phyloP scores from a whole-genome alignment of 1,140 invertebrate genomes.

The Rhopalosiphum padi region DNA sequence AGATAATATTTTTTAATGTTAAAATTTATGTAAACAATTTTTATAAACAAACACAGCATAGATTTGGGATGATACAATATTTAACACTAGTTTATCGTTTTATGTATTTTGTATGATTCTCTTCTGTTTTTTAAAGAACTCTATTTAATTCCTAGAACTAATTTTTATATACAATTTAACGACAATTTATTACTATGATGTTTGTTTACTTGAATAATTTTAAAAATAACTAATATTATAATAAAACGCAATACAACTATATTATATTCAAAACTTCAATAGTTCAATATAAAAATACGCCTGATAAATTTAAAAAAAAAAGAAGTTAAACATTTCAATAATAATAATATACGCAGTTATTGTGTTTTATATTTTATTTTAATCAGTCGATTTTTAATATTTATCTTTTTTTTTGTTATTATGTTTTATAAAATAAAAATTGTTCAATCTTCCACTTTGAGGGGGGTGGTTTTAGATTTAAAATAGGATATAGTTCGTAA shows the following conservation, averaged over 20 bases:
- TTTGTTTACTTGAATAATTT: not conserved
- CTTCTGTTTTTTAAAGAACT: not conserved
- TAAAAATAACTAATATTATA: not conserved
- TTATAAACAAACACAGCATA: not conserved
- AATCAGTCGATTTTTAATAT: not conserved
- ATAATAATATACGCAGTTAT: too few relatives aligned
- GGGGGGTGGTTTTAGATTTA: too few relatives aligned
- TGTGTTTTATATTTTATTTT: not conserved
- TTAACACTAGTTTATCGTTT: not conserved
- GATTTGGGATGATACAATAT: not conserved
- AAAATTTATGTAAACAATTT: too few relatives aligned
- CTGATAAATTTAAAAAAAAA: too few relatives aligned
- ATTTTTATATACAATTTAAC: not conserved
- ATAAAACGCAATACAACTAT: not conserved
- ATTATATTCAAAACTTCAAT: not conserved
- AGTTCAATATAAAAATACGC: not conserved
- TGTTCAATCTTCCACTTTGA: too few relatives aligned
- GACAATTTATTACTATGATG: not conserved
- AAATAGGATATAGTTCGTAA: too few relatives aligned
- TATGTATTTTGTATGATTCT: not conserved
- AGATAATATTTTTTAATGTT: not conserved
- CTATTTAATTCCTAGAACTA: not conserved
- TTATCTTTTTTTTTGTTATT: too few relatives aligned
- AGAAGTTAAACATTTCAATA: too few relatives aligned
- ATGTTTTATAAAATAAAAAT: too few relatives aligned